Conservation (phyloP, 2,797 vertebrate species). For the Tragopan temminckii region DNA sequence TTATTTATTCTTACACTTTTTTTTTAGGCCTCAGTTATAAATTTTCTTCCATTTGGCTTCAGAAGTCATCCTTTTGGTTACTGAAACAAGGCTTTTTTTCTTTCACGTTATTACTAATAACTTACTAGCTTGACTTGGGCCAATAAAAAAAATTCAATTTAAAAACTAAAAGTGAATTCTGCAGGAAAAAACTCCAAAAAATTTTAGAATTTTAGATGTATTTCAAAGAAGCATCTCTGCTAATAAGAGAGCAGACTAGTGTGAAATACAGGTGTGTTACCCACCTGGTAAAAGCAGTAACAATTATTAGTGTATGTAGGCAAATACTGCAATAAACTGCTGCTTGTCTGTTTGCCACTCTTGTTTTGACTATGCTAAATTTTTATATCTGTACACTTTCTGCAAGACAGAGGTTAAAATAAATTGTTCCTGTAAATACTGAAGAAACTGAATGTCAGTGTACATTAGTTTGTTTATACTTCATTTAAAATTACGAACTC, state of each 20-base stretch:
- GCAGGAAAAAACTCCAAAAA: not conserved
- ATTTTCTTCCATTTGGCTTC: not conserved
- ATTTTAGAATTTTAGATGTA: not conserved
- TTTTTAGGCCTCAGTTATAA: not conserved
- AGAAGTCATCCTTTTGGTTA: not conserved
- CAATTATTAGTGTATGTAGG: not conserved
- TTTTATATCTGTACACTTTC: not conserved
- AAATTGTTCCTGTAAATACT: not conserved
- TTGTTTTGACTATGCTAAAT: not conserved
- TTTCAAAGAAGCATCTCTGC: not conserved
- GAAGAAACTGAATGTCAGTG: not conserved
- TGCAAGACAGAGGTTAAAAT: not conserved
- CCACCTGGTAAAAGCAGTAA: not conserved
- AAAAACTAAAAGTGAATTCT: not conserved
- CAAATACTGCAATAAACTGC: not conserved
- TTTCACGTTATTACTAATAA: not conserved
- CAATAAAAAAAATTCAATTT: fast-evolving
- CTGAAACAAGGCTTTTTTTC: not conserved
- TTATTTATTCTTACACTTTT: not conserved
- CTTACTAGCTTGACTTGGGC: not conserved
- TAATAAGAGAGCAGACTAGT: not conserved
- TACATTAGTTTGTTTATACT: not conserved
- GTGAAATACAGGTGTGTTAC: not conserved
- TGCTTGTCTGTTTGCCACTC: not conserved
- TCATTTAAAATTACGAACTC: not conserved